Percentiles rank a stretch among this genome's conserved stretches.
Conservation (phyloP, 2,113 vertebrate species). For the Hoplias malabaricus region DNA sequence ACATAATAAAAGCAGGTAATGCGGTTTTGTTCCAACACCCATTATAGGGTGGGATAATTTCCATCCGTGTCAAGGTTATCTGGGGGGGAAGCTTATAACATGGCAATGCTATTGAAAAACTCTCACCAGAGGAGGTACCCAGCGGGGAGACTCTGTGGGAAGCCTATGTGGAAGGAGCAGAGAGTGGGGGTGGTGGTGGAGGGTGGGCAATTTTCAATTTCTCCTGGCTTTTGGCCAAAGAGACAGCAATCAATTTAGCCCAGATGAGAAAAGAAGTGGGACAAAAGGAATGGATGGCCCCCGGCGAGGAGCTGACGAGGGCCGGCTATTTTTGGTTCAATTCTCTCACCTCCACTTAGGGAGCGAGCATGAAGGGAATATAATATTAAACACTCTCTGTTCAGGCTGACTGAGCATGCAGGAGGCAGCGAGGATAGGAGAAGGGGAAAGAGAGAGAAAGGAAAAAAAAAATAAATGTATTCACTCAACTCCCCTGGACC, state of each 20-base stretch:
- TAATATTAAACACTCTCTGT: slow-evolving; percentile 61
- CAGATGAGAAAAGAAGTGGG: slow-evolving; percentile 70
- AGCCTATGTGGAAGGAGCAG: slow-evolving; percentile 40
- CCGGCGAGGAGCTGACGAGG: slow-evolving; percentile 42
- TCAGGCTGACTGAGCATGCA: slow-evolving; percentile 26
- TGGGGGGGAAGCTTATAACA: background rate
- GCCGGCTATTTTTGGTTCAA: slow-evolving; percentile 74
- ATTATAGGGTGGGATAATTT: slow-evolving; percentile 32
- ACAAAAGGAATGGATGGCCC: slow-evolving; percentile 73
- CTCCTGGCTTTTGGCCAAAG: slow-evolving; percentile 67
- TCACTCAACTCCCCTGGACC: background rate
- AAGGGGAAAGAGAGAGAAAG: background rate
- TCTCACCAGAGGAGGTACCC: slow-evolving; percentile 30
- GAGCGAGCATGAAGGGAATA: slow-evolving; percentile 63
- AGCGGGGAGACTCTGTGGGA: slow-evolving; percentile 26
- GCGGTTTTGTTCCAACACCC: slow-evolving; percentile 9
- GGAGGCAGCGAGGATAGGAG: background rate
- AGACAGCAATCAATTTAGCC: slow-evolving; percentile 70
- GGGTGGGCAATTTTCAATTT: slow-evolving; percentile 61
- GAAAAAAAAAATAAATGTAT: background rate
- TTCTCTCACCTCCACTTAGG: slow-evolving; percentile 69
- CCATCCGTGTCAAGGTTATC: slow-evolving; percentile 56
- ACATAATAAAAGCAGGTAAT: slow-evolving; percentile 9
- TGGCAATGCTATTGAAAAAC: slow-evolving; percentile 10
- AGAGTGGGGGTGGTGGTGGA: slow-evolving; percentile 33